Conservation (phyloP, 2,113 vertebrate species). For the Gavialis gangeticus region DNA sequence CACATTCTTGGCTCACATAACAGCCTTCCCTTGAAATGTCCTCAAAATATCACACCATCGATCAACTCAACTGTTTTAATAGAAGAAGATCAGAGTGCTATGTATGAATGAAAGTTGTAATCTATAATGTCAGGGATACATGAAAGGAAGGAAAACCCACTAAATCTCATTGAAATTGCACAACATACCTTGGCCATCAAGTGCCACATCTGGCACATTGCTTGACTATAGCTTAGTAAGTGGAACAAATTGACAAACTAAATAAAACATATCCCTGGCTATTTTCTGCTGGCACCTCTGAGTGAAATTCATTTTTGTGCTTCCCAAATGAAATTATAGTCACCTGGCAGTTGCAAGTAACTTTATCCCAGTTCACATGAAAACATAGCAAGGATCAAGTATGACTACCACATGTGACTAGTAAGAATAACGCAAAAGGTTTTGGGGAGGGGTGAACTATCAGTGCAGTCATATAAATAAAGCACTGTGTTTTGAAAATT, state of each 20-base stretch:
- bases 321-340: background rate
- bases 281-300: background rate
- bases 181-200: too few species aligned
- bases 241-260: background rate
- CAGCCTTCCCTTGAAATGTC: background rate
- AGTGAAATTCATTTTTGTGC: background rate
- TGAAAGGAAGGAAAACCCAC: background rate
- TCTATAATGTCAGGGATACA: background rate
- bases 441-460: too few species aligned
- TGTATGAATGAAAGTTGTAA: background rate
- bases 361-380: background rate
- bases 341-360: background rate
- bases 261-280: background rate
- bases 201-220: background rate
- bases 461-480: background rate
- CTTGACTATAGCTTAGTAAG: background rate
- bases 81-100: background rate
- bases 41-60: background rate
- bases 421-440: too few species aligned
- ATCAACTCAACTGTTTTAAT: background rate
- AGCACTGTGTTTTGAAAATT: background rate
- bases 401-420: too few species aligned
- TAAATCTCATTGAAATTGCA: background rate
- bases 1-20: background rate
- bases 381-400: background rate